Evolutionary conservation across 2,888 invertebrate species (phyloP), one percentile per base, ranked within the genome.

Genomic region (Microplitis manilae): DNA sequence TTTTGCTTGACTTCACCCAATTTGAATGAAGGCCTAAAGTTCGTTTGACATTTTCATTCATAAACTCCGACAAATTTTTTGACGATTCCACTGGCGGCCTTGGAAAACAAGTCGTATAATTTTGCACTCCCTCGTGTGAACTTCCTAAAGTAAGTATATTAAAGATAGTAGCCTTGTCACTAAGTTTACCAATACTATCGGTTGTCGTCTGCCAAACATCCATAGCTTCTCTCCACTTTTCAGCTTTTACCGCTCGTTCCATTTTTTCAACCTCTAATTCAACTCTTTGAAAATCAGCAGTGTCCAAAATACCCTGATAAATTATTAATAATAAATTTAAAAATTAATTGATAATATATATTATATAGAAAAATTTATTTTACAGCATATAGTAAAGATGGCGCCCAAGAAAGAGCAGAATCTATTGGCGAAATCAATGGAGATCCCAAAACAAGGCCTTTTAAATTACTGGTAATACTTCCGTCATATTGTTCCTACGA

Each of bases 371-470:
- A 30, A 30, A 30, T 30, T 30, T 5, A 50, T 13, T 13, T 67
- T 38, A 71, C 62, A 30, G 41, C 85, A 94, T 93, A 15, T 94
- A 92, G 40, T 95, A 91, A 7, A 97, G 91, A 84, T 94, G 94
- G 0, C 95, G 95, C 94, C 96, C 97, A 97, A 97, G 95, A 94
- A 59, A 95, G 90, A 0, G 96, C 95, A 0, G 95, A 94, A 86
- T 97, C 96, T 72, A 96, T 93, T 0, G 97, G 96, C 1, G 95
- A 95, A 79, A 97, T 95, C 97, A 97, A 97, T 0, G 97, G 94
- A 89, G 97, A 97, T 1, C 97, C 97, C 88, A 97, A 92, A 0
- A 94, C 95, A 30, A 97, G 93, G 0, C 97, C 97, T 84, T 92
- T 91, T 71, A 98, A 91, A 83, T 95, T 95, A 62, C 94, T 94